Conservation (phyloP, 1,140 invertebrate species). For the Drosophila melanica region DNA sequence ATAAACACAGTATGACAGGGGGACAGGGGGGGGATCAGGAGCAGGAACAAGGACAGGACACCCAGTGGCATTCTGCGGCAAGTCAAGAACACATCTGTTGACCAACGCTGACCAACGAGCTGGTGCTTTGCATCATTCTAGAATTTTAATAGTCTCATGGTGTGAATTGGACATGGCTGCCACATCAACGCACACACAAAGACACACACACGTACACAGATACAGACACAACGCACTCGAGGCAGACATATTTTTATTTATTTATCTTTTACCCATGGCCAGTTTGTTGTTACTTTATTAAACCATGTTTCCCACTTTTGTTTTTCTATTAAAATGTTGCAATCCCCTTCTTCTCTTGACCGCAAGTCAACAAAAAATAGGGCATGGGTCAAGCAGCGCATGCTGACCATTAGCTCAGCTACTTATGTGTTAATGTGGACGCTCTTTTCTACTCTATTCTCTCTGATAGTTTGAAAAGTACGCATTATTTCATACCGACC, state of each 20-base stretch:
- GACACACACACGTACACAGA: constrained; percentile 4
- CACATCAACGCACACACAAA: constrained; percentile 25
- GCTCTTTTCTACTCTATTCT: too few relatives aligned
- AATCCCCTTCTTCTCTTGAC: constrained; percentile 22
- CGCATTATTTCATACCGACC: too few relatives aligned
- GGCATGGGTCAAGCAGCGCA: constrained; percentile 22
- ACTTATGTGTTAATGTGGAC: neutral
- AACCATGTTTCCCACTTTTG: constrained; percentile 36
- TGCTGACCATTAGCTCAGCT: constrained; percentile 24
- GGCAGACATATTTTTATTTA: constrained; percentile 5
- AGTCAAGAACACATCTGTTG: constrained; percentile 51
- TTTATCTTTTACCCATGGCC: constrained; percentile 20
- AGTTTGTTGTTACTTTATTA: constrained; percentile 51
- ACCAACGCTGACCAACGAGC: constrained; percentile 28
- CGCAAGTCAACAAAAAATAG: constrained; percentile 6
- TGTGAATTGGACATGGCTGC: constrained; percentile 47
- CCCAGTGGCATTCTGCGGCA: constrained; percentile 28
- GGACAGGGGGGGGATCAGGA: neutral
- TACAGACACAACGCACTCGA: constrained; percentile 14
- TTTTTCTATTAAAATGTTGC: constrained; percentile 50
- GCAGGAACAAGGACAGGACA: neutral
- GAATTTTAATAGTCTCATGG: constrained; percentile 51
- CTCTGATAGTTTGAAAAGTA: too few relatives aligned
- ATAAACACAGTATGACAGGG: constrained; percentile 26
- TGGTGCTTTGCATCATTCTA: constrained; percentile 32